Percentiles rank a stretch among this genome's conserved stretches.
phyloP scores from a whole-genome alignment of 2,113 vertebrate genomes.

The Myrmophylax atrothorax region DNA sequence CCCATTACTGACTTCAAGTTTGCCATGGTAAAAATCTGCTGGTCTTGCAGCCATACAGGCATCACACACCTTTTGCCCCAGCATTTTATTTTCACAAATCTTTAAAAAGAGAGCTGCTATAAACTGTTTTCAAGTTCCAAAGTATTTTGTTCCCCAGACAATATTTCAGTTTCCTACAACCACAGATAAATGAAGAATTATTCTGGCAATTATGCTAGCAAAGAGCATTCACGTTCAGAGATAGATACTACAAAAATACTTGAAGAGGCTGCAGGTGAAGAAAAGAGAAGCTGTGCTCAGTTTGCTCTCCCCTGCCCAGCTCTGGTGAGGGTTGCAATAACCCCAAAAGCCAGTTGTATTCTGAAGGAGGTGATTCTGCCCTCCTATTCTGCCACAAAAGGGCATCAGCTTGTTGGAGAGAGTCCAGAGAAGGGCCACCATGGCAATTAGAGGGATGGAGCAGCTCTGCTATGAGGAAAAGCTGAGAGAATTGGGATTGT shows the following conservation, averaged over 20 bases:
- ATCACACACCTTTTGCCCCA: neutral
- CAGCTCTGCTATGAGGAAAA: neutral
- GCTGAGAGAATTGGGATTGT: neutral
- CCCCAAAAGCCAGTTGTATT: neutral
- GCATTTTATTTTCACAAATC: neutral
- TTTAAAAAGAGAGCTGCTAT: neutral
- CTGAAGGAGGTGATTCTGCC: neutral
- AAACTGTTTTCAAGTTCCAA: neutral
- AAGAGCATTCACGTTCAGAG: neutral
- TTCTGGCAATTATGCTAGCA: constrained; percentile 9
- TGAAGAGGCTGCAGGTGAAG: neutral
- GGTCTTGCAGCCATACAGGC: neutral
- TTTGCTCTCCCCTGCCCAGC: neutral
- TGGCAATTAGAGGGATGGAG: neutral
- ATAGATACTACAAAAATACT: neutral
- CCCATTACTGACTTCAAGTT: neutral
- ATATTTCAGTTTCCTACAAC: neutral
- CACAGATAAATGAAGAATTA: constrained; percentile 30
- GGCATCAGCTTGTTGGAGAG: neutral
- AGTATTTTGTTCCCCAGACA: constrained; percentile 11
- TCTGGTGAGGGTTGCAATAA: neutral
- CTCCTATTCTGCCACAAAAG: neutral
- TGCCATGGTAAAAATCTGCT: neutral
- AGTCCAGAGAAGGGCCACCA: neutral
- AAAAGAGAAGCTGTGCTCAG: neutral